Conservation (phyloP, 2,113 vertebrate genomes). For the Onychostoma macrolepis region DNA sequence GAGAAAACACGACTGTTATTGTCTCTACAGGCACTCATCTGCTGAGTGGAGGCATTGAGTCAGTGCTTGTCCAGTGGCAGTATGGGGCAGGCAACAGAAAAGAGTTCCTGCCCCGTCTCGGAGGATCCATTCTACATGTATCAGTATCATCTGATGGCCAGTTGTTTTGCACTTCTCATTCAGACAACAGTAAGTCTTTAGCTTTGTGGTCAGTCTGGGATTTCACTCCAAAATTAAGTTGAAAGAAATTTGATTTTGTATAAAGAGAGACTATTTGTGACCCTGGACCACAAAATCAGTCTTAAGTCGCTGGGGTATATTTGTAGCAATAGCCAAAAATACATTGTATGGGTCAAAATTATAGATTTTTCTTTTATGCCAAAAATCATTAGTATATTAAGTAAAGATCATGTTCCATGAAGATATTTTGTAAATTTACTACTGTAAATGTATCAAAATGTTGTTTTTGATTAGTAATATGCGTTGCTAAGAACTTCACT, state of each 20-base stretch:
- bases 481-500: too few species aligned
- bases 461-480: too few species aligned
- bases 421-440: too few species aligned
- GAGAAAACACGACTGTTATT: neutral
- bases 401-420: too few species aligned
- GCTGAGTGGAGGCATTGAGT: conserved; percentile 90
- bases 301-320: too few species aligned
- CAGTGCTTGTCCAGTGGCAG: conserved; percentile 91
- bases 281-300: too few species aligned
- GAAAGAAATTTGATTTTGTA: neutral
- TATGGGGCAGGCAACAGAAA: conserved; percentile 77
- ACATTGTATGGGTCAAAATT: too few species aligned
- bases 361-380: too few species aligned
- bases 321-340: too few species aligned
- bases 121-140: conserved; percentile 85
- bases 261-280: too few species aligned
- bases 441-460: too few species aligned
- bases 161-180: conserved; percentile 85
- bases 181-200: conserved; percentile 89
- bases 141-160: conserved; percentile 82
- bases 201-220: neutral
- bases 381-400: too few species aligned
- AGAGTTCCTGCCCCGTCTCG: conserved; percentile 92
- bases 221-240: neutral
- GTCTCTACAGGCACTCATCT: conserved; percentile 81